phyloP scores from a whole-genome alignment of 2,797 vertebrate species.

The Anabas testudineus region DNA sequence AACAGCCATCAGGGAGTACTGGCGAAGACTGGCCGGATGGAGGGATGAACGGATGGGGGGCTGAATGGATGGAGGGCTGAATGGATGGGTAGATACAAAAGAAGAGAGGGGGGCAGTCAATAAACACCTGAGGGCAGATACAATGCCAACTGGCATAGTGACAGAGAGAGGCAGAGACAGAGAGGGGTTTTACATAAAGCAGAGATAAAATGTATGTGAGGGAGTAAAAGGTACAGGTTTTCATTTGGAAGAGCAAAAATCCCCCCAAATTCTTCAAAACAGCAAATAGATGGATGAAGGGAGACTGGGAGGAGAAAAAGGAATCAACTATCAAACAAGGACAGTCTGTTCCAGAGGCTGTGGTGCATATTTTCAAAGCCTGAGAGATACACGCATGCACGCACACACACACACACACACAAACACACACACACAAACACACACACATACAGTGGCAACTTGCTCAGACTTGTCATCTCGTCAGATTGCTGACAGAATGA shows the following conservation, averaged over 20 bases:
- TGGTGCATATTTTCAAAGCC: constrained; percentile 11
- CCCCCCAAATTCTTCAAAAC: constrained; percentile 3
- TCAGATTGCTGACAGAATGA: constrained; percentile 44
- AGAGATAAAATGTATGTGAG: constrained; percentile 46
- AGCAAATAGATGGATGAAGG: constrained; percentile 8
- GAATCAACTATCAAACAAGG: constrained; percentile 42
- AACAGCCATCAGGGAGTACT: constrained; percentile 64
- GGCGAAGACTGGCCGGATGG: constrained; percentile 67
- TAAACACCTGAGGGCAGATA: constrained; percentile 78
- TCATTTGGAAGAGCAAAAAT: constrained; percentile 25
- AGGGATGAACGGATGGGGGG: constrained; percentile 63
- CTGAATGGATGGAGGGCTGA: constrained; percentile 69
- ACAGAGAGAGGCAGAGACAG: constrained; percentile 49
- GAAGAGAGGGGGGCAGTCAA: constrained; percentile 65
- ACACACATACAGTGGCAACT: constrained; percentile 12
- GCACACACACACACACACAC: constrained; percentile 18
- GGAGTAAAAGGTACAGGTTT: constrained; percentile 16
- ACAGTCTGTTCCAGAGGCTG: constrained; percentile 50
- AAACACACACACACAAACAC: constrained; percentile 22
- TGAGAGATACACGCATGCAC: constrained; percentile 23
- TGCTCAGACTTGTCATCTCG: constrained; percentile 40
- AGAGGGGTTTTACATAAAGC: constrained; percentile 41
- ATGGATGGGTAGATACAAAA: constrained; percentile 67
- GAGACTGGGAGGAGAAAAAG: constrained; percentile 4
- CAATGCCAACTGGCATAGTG: constrained; percentile 69